A percentile compares a stretch with the other conserved stretches of the same genome.
Evolutionary conservation across 2,888 invertebrate species (phyloP).

Genomic region (Acanthacorydalis orientalis): DNA sequence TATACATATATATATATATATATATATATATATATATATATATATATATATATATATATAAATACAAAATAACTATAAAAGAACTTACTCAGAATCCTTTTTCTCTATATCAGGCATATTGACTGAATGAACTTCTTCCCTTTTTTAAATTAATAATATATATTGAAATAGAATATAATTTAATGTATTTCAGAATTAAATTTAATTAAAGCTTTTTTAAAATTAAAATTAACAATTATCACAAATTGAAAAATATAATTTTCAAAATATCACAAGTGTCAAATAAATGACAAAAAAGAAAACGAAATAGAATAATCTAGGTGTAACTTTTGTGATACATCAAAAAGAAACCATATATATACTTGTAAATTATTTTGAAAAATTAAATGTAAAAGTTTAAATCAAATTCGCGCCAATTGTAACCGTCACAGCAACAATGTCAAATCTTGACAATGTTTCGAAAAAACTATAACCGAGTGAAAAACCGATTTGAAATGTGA

Average conservation of each 20-base stretch:
- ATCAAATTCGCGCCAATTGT: no score
- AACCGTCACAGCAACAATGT: no score
- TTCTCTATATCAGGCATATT: conserved; percentile 1
- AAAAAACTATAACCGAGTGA: no score
- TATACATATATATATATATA: no score
- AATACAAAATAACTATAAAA: conserved; percentile 4
- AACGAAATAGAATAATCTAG: conserved; percentile 12
- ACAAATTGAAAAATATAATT: background rate
- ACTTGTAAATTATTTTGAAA: conserved; percentile 12
- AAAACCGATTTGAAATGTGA: no score
- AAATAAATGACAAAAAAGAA: background rate
- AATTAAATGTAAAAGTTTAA: background rate
- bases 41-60: no score
- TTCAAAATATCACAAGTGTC: background rate
- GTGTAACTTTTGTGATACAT: conserved; percentile 29
- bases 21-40: no score
- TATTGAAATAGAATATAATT: background rate
- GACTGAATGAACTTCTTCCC: background rate
- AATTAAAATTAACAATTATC: background rate
- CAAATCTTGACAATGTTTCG: no score
- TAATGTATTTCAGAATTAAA: background rate
- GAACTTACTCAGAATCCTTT: conserved; percentile 1
- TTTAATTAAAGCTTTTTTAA: background rate
- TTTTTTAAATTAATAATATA: background rate
- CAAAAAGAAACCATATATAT: conserved; percentile 25